Evolutionary conservation across 2,113 vertebrate genomes (phyloP).

Genomic region (Cyprinodon tularosa): DNA sequence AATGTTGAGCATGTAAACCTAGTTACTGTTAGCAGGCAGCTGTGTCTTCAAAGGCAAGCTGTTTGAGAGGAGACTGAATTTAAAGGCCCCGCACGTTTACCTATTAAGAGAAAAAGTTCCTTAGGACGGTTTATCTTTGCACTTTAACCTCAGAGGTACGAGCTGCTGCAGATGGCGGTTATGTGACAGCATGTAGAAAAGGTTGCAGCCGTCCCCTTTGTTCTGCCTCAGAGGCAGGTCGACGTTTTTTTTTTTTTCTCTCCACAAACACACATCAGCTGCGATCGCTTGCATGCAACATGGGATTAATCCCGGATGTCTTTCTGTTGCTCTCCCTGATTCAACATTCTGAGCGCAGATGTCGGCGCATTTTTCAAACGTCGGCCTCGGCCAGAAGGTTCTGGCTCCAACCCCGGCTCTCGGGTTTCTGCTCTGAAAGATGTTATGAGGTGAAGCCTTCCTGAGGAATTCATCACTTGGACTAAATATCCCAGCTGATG

Average conservation of each 20-base stretch:
- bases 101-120: no score
- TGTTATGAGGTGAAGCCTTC: slow-evolving; percentile 41
- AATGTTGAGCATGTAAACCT: no score
- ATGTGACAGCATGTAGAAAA: no score
- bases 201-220: no score
- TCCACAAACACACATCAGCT: not conserved
- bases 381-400: slow-evolving; percentile 59
- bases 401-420: slow-evolving; percentile 34
- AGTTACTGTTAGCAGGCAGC: no score
- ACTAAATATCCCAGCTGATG: slow-evolving; percentile 41
- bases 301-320: not conserved
- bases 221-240: no score
- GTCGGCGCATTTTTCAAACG: slow-evolving; percentile 62
- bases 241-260: not conserved
- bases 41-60: no score
- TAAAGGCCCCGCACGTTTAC: no score
- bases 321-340: slow-evolving; percentile 27
- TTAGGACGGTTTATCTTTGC: no score
- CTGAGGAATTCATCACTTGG: slow-evolving; percentile 65
- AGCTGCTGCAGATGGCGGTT: no score
- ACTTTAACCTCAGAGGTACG: no score
- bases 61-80: no score
- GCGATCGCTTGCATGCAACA: not conserved
- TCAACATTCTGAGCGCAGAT: slow-evolving; percentile 52
- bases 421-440: slow-evolving; percentile 60